Evolutionary conservation across 2,888 invertebrate species (phyloP), one percentile per base, ranked within the genome.

Genomic region (Nomada ruficornis): DNA sequence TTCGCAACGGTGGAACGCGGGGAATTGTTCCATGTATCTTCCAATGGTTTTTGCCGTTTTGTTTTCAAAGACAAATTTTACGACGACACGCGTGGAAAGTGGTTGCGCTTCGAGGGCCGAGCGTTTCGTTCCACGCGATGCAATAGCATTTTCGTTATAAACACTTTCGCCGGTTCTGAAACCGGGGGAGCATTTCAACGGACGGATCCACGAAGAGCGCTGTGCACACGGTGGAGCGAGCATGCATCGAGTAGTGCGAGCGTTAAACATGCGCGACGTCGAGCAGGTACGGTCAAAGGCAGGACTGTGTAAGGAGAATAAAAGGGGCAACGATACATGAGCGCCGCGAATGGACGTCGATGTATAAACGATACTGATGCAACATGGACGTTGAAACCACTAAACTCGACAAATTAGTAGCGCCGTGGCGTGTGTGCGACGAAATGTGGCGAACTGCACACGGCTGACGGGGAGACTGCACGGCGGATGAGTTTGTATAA

Each of bases 291-390:
- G 42, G 18, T 23, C 42, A 59, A 59, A 54, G 55, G 63, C 29
- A n/a, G 54, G 36, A 26, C 29, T 7, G 47, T 42, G 18, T 23
- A 63, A 69, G 55, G 55, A 26, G 50, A 73, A 62, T 67, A 62
- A 62, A 59, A 5, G 63, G 59, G 44, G 13, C 29, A 54, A 69
- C 11, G 23, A 15, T n/a, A 26, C 44, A 59, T 15, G 15, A 0
- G 15, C 26, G 52, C 23, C 54, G 20, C 54, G 44, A 52, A 77
- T 50, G 36, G 47, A 63, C 59, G 84, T 74, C 71, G 63, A 68
- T 68, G 83, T 47, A 69, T 71, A 80, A 82, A 80, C 74, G 70
- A 67, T 57, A 36, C 52, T 55, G 52, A 47, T 52, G 64, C 50
- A 42, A 55, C 26, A 64, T 26, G 50, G 26, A n/a, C 11, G 62